Base-by-base conservation (phyloP, 2,113 vertebrate species). In the Chaetodon auriga region DNA sequence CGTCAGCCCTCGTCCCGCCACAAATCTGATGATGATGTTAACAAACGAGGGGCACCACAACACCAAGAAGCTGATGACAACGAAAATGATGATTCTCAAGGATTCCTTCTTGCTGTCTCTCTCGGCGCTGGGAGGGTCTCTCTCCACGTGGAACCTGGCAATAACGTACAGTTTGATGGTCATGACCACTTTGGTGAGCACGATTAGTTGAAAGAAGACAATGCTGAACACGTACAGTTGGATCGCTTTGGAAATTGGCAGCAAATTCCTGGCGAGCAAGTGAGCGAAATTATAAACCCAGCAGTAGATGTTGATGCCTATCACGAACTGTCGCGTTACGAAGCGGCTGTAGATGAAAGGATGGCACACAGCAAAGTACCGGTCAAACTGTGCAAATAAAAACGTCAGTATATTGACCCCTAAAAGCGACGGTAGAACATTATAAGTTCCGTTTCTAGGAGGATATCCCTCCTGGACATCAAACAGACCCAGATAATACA, bases 41-140 rank as follows among this genome's bases (percentile, higher is more conserved):
- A 94, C 25, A 48, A 94, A 94, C n/a, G 95, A 94, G 0, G 95
- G 95, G 45, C 80, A 58, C 95, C 95, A 95, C 66, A 95, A 21
- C 30, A 64, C 49, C 68, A 95, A 48, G 68, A 95, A 95, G 62
- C 71, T 92, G 8, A 91, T 78, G 6, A 95, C 94, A 2, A 94
- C 94, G 51, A 94, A 92, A 6, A 95, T 88, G 2, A 95, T 92
- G 0, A 95, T 92, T 10, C 66, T 88, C 13, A 95, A 12, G 0
- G 95, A 95, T 7, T 95, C 94, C 51, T 83, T 94, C 55, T 94
- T 88, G 85, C 3, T 90, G 0, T 95, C 93, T 18, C n/a, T 92
- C 0, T 95, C 94, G 1, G 75, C 78, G 35, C 93, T 73, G 0
- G 94, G 93, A 1, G 87, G 85, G 0, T 95, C 93, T 64, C 77